A percentile compares a stretch with the other conserved stretches of the same genome.
These are phyloP conservation scores for Macrophya annulata DNA, from an alignment of 2,888 invertebrate genomes.

Conservation along the genomic window DNA sequence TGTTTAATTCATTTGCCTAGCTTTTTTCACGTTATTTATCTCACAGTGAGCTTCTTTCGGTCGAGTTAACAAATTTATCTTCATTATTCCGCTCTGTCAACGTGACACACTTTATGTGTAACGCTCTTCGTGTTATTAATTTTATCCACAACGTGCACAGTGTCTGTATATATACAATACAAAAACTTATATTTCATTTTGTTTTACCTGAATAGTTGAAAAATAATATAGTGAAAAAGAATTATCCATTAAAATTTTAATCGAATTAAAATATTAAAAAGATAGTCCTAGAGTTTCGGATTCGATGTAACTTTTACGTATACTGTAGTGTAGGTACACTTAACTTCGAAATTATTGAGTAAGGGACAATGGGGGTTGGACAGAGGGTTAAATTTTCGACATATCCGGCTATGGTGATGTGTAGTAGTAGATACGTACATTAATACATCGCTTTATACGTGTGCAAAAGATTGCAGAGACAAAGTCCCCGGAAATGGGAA, in stretches of 20 bases:
- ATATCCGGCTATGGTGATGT: background rate
- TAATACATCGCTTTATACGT: background rate
- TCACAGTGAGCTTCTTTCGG: constrained; percentile 25
- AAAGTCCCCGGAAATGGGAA: constrained; percentile 30
- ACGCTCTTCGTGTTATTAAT: constrained; percentile 36
- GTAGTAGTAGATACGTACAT: background rate
- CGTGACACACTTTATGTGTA: constrained; percentile 18
- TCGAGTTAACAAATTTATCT: constrained; percentile 45
- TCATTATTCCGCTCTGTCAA: constrained; percentile 35
- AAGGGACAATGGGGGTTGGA: constrained; percentile 17
- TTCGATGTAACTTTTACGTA: constrained; percentile 19
- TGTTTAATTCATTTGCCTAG: constrained; percentile 15
- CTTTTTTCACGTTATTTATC: constrained; percentile 33
- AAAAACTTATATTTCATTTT: background rate
- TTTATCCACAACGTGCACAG: background rate
- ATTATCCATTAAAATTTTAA: background rate
- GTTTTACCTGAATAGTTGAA: background rate
- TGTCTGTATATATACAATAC: background rate
- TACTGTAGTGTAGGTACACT: background rate
- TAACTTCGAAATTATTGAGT: background rate
- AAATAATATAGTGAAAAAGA: background rate
- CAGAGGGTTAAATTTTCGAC: constrained; percentile 2
- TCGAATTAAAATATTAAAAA: constrained; percentile 13
- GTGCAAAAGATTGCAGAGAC: constrained; percentile 18
- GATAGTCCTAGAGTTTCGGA: background rate